Evolutionary conservation across 2,797 vertebrate species (phyloP).

Genomic region (Schizopygopsis malacanthus): DNA sequence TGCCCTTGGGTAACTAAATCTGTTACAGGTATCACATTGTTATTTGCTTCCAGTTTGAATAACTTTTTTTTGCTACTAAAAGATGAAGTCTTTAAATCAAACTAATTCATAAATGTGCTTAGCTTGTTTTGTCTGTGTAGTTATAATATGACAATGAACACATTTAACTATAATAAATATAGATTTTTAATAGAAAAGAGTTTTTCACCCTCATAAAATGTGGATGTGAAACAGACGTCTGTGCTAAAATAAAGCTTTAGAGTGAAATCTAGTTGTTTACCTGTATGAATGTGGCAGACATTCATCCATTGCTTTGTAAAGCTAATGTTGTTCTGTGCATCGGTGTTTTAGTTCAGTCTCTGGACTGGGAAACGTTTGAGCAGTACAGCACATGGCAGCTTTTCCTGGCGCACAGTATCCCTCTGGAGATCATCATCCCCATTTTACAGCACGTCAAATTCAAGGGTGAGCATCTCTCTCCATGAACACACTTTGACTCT

Average conservation of each 20-base stretch:
- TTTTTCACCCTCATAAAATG: not conserved
- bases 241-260: not conserved
- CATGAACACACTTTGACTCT: conserved; percentile 9
- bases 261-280: conserved; percentile 54
- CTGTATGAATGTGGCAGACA: not conserved
- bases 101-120: not conserved
- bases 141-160: not conserved
- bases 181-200: not conserved
- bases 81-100: not conserved
- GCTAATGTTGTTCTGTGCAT: not conserved
- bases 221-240: not conserved
- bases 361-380: conserved; percentile 98
- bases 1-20: not conserved
- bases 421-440: conserved; percentile 93
- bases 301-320: not conserved
- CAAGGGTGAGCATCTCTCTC: conserved; percentile 80
- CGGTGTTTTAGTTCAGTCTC: conserved; percentile 85
- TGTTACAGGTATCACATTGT: not conserved
- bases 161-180: not conserved
- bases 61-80: not conserved
- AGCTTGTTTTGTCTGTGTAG: not conserved
- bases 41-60: not conserved
- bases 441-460: conserved; percentile 98
- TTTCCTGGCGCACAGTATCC: conserved; percentile 93
- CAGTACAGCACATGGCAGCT: conserved; percentile 99